A percentile compares a stretch with the other conserved stretches of the same genome.
Evolutionary conservation across 2,888 invertebrate genomes (phyloP).

Genomic region (Meiosimyza decipiens): DNA sequence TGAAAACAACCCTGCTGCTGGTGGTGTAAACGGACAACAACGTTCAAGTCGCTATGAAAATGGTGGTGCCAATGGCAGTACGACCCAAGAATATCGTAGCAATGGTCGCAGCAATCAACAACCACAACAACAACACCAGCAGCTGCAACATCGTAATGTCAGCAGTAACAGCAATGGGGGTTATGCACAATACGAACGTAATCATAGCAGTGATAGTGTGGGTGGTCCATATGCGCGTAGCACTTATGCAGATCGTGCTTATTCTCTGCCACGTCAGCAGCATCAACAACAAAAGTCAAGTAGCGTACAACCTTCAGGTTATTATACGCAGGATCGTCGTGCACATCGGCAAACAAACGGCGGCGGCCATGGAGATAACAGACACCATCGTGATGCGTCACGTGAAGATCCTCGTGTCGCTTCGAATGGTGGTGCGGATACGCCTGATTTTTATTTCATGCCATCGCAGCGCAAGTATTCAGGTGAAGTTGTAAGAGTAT

Average conservation of each 20-base stretch:
- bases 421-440: constrained; percentile 64
- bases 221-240: constrained; percentile 48
- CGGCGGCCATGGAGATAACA: constrained; percentile 31
- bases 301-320: constrained; percentile 63
- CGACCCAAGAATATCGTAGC: constrained; percentile 42
- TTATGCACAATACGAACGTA: constrained; percentile 46
- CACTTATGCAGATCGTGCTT: constrained; percentile 73
- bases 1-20: constrained; percentile 43
- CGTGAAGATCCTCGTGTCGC: constrained; percentile 61
- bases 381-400: constrained; percentile 60
- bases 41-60: constrained; percentile 39
- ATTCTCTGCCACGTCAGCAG: constrained; percentile 78
- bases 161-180: constrained; percentile 40
- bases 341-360: constrained; percentile 53
- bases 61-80: constrained; percentile 10
- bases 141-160: constrained; percentile 23
- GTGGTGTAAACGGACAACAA: constrained; percentile 41
- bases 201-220: constrained; percentile 38
- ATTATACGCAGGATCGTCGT: constrained; percentile 70
- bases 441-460: constrained; percentile 93
- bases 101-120: constrained; percentile 45
- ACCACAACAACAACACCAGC: constrained; percentile 49
- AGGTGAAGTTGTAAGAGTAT: constrained; percentile 87
- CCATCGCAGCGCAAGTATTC: constrained; percentile 93
- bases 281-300: constrained; percentile 61